A percentile compares a stretch with the other conserved stretches of the same genome.
phyloP scores from a whole-genome alignment of 2,888 invertebrate species.

The Cyclophora punctaria region DNA sequence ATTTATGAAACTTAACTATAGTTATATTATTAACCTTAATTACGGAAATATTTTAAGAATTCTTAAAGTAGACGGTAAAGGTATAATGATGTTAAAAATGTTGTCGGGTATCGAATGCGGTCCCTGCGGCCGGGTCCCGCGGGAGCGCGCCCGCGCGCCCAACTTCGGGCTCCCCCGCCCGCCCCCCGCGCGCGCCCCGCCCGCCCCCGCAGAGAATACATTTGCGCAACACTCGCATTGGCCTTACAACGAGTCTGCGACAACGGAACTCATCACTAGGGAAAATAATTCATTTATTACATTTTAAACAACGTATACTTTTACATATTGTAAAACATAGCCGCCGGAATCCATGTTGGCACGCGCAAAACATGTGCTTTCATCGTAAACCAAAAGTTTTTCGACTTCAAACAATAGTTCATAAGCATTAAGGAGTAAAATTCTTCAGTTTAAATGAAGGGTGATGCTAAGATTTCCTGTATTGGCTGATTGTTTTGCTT shows the following conservation, averaged over 20 bases:
- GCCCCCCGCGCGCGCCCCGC: conserved; percentile 35
- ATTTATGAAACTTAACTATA: conserved; percentile 14
- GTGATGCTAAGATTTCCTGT: conserved; percentile 16
- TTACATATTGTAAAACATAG: no score
- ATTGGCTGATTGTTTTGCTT: conserved; percentile 34
- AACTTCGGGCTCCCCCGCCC: conserved; percentile 65
- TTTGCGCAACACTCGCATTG: conserved; percentile 72
- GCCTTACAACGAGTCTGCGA: conserved; percentile 68
- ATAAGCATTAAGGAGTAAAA: no score
- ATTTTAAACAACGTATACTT: no score
- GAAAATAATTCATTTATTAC: conserved; percentile 64
- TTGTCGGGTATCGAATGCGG: conserved; percentile 41
- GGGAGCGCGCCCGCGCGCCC: conserved; percentile 71
- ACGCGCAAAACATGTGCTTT: no score
- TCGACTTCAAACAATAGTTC: no score
- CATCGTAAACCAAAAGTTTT: no score
- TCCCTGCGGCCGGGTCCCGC: conserved; percentile 54
- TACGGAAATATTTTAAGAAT: conserved; percentile 18
- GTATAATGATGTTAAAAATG: conserved; percentile 7
- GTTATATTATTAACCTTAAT: conserved; percentile 4
- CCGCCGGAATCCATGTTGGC: no score
- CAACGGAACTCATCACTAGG: conserved; percentile 54
- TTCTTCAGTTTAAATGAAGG: no score
- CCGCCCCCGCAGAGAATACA: conserved; percentile 69
- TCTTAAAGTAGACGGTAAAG: not conserved